These are phyloP conservation scores for Corbicula japonica DNA, from an alignment of 2,888 invertebrate species.

Conservation along the genomic window DNA sequence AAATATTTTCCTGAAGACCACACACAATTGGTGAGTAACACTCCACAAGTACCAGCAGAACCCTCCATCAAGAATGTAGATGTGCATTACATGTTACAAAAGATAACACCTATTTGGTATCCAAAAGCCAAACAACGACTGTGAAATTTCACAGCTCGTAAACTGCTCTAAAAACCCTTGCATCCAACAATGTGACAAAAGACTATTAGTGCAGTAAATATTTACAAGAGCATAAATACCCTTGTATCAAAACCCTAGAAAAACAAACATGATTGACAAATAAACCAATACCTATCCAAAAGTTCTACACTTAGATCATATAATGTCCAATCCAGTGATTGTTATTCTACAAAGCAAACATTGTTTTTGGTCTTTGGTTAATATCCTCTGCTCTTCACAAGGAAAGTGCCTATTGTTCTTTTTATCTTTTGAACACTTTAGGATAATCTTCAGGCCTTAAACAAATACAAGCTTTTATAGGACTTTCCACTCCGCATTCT, in stretches of 20 bases:
- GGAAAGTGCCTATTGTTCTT: conserved; percentile 9
- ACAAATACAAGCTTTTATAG: too few relatives aligned
- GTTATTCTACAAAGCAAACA: conserved; percentile 38
- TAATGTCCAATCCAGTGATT: conserved; percentile 35
- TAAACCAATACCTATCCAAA: conserved; percentile 33
- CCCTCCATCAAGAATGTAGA: too few relatives aligned
- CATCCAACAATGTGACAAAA: conserved; percentile 48
- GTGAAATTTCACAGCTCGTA: conserved; percentile 40
- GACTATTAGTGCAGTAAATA: conserved; percentile 54
- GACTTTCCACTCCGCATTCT: too few relatives aligned
- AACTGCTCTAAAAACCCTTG: conserved; percentile 16
- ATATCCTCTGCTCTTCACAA: conserved; percentile 13
- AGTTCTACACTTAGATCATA: conserved; percentile 44
- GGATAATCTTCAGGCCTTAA: conserved; percentile 5
- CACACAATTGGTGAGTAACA: too few relatives aligned
- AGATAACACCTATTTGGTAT: neutral
- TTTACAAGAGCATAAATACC: conserved; percentile 48
- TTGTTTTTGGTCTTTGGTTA: conserved; percentile 11
- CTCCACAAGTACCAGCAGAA: too few relatives aligned
- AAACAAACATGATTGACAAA: conserved; percentile 53
- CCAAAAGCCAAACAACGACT: conserved; percentile 7
- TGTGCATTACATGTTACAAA: too few relatives aligned
- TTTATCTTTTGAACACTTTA: neutral
- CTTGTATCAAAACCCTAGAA: conserved; percentile 53
- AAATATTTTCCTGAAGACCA: too few relatives aligned